A percentile compares a stretch with the other conserved stretches of the same genome.
Evolutionary conservation across 1,140 invertebrate species (phyloP).

Genomic region (Anastatus disparis): DNA sequence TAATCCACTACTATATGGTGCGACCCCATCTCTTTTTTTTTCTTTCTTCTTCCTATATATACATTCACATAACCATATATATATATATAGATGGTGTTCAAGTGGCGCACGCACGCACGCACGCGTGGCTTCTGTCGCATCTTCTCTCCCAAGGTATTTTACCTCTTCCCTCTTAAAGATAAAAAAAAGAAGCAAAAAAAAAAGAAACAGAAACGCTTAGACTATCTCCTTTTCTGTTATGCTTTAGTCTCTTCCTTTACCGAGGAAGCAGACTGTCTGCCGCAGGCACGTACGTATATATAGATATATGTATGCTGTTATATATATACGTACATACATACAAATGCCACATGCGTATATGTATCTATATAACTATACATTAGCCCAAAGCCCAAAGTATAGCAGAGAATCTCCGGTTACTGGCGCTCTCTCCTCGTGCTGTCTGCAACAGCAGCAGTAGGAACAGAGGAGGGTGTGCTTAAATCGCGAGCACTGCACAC

Average conservation of each 20-base stretch:
- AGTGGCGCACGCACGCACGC: too few relatives aligned
- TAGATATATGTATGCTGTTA: background rate
- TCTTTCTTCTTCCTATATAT: too few relatives aligned
- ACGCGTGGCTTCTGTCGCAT: background rate
- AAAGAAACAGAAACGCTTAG: background rate
- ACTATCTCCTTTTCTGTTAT: slow-evolving; percentile 6
- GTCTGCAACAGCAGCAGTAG: slow-evolving; percentile 25
- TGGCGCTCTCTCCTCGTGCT: slow-evolving; percentile 9
- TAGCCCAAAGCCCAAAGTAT: too few relatives aligned
- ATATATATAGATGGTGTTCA: too few relatives aligned
- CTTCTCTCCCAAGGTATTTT: background rate
- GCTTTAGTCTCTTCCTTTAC: background rate
- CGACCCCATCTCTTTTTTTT: too few relatives aligned
- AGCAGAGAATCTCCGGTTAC: slow-evolving; percentile 18
- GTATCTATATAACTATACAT: background rate
- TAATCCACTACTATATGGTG: too few relatives aligned
- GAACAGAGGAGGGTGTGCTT: slow-evolving; percentile 2
- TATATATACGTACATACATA: background rate
- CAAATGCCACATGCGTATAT: background rate
- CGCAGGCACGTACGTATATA: slow-evolving; percentile 16
- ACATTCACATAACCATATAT: too few relatives aligned
- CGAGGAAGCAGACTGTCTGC: slow-evolving; percentile 20
- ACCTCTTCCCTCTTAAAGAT: background rate
- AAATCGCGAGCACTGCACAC: slow-evolving; percentile 15
- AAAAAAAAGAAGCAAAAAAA: background rate